Evolutionary conservation across 2,888 invertebrate genomes (phyloP), one percentile per base, ranked within the genome.

Genomic region (Lysandra coridon): DNA sequence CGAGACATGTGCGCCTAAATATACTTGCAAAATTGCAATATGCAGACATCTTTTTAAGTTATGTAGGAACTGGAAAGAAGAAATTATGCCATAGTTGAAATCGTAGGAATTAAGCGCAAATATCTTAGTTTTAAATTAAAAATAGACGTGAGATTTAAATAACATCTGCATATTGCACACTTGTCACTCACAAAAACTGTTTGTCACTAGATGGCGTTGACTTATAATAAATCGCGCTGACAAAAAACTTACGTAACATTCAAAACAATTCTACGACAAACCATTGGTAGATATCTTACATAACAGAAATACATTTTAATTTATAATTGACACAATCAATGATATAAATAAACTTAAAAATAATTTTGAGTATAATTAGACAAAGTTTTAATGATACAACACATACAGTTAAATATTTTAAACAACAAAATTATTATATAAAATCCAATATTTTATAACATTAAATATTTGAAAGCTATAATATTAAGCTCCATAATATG

Each of bases 211-310:
- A 69, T 69, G 69, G 37, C 69, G 69, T 37, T 69, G 33, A 37
- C 49, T 17, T 33, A 4, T 33, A 14, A 30, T 30, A 23, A 4
- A 69, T 69, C 69, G 33, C 69, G 33, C 33, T 33, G 14, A 12
- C 69, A 4, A 33, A 14, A 69, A 14, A 37, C 64, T 64, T 30
- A 73, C n/a, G 37, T 17, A 10, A 69, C 64, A 78, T 69, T 5
- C 33, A 37, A 37, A 69, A 78, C 64, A 49, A 78, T 44, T 62
- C 12, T 73, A 7, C 53, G 30, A 73, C n/a, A 90, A 90, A 88
- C 86, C 85, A 88, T 91, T 92, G 92, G 91, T 91, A 91, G 87
- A 87, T 88, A 84, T 88, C 87, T 87, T 90, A 90, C 82, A 85
- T 86, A 90, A 88, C 86, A 86, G 85, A 76, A 33, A 49, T 76